Percentiles rank a stretch among this genome's conserved stretches.
Evolutionary conservation across 2,888 invertebrate species (phyloP).

Genomic region (Catonia carolina): DNA sequence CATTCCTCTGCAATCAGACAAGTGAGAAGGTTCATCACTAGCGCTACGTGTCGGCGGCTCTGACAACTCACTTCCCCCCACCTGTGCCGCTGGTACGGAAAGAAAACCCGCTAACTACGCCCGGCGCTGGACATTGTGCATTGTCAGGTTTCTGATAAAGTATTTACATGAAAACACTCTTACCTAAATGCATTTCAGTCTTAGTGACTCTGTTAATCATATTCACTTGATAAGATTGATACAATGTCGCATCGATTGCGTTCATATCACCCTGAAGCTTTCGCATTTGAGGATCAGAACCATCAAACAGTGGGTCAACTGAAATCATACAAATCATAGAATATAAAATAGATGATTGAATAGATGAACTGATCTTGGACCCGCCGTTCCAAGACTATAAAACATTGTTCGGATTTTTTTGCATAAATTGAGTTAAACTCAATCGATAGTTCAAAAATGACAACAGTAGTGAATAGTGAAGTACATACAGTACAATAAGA

Average conservation of each 20-base stretch:
- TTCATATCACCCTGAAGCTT: constrained; percentile 66
- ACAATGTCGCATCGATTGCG: constrained; percentile 79
- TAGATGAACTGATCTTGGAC: too few relatives aligned
- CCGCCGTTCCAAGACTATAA: too few relatives aligned
- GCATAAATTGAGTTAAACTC: constrained; percentile 29
- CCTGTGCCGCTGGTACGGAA: too few relatives aligned
- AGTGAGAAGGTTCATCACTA: too few relatives aligned
- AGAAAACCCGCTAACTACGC: background rate
- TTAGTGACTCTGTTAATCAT: constrained; percentile 75
- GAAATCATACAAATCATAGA: constrained; percentile 28
- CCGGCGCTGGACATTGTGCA: background rate
- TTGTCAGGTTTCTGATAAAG: background rate
- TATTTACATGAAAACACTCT: constrained; percentile 16
- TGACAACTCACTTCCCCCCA: too few relatives aligned
- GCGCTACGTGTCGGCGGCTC: too few relatives aligned
- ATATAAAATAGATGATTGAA: too few relatives aligned
- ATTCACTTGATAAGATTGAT: constrained; percentile 72
- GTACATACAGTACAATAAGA: too few relatives aligned
- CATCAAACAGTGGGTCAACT: background rate
- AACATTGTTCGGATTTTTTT: too few relatives aligned
- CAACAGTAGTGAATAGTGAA: too few relatives aligned
- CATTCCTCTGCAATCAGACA: too few relatives aligned
- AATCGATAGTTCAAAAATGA: constrained; percentile 26
- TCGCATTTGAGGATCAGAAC: constrained; percentile 48
- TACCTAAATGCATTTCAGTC: constrained; percentile 72